Conservation (phyloP, 2,113 vertebrate genomes). For the Hippopotamus amphibius region DNA sequence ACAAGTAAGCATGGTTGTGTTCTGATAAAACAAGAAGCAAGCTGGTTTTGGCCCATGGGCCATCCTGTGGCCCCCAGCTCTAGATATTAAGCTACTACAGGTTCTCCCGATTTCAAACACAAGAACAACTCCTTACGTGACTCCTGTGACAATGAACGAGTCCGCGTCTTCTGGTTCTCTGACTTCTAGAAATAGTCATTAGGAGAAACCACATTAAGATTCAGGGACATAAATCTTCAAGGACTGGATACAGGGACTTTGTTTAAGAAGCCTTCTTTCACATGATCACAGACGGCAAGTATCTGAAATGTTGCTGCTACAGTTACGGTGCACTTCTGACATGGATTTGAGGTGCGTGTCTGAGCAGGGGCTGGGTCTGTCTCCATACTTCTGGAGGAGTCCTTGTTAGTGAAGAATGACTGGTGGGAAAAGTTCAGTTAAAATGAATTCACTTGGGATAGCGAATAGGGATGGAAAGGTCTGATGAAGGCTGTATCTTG, state of each 20-base stretch:
- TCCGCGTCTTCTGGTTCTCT: not conserved
- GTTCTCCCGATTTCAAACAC: not conserved
- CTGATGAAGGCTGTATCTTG: not conserved
- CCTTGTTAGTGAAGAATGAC: not conserved
- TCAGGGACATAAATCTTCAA: not conserved
- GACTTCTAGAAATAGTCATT: not conserved
- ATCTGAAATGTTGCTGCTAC: not conserved
- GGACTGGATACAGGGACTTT: not conserved
- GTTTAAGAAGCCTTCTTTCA: not conserved
- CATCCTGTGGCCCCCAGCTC: not conserved
- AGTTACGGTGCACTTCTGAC: rapidly evolving
- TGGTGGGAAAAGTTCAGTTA: not conserved
- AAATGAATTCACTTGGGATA: not conserved
- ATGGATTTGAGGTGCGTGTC: rapidly evolving
- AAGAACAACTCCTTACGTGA: not conserved
- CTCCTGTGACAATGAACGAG: not conserved
- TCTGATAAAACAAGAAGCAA: not conserved
- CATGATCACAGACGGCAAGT: not conserved
- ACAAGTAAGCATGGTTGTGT: not conserved
- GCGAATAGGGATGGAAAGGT: not conserved
- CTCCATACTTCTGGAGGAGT: no score
- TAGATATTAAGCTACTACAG: not conserved
- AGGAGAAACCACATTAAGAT: not conserved
- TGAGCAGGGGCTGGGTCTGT: not conserved
- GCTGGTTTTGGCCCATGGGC: not conserved